phyloP scores from a whole-genome alignment of 2,113 vertebrate species.

The Capreolus pygargus region DNA sequence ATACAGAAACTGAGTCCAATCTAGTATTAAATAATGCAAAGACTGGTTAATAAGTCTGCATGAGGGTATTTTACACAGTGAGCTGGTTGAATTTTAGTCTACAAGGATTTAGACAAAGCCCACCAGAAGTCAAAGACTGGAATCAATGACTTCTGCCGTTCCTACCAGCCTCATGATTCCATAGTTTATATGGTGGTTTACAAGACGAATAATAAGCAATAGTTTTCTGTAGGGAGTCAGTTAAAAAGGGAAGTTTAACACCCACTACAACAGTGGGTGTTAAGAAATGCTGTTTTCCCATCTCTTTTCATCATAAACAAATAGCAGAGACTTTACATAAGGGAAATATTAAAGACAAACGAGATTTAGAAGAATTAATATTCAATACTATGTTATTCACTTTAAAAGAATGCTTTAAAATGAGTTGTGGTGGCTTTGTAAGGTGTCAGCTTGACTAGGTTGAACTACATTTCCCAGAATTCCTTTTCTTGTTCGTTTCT shows the following conservation, averaged over 20 bases:
- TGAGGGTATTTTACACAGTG: background rate
- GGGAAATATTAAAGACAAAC: background rate
- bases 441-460: background rate
- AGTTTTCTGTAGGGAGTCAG: background rate
- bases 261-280: background rate
- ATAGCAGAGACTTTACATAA: background rate
- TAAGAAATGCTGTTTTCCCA: background rate
- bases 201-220: background rate
- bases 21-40: background rate
- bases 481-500: background rate
- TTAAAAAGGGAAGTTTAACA: background rate
- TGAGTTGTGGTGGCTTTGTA: background rate
- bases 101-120: background rate
- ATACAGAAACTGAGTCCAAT: background rate
- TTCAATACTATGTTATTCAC: background rate
- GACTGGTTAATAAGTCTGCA: background rate
- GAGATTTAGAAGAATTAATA: background rate
- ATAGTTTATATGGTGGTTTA: background rate
- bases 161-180: background rate
- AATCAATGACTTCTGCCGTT: background rate
- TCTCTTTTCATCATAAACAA: background rate
- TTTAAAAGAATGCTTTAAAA: background rate
- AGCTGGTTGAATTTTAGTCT: background rate
- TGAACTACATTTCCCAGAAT: background rate
- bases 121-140: background rate